A percentile compares a stretch with the other conserved stretches of the same genome.
Conservation (phyloP, 2,888 invertebrate species). For the Acrobasis repandana region DNA sequence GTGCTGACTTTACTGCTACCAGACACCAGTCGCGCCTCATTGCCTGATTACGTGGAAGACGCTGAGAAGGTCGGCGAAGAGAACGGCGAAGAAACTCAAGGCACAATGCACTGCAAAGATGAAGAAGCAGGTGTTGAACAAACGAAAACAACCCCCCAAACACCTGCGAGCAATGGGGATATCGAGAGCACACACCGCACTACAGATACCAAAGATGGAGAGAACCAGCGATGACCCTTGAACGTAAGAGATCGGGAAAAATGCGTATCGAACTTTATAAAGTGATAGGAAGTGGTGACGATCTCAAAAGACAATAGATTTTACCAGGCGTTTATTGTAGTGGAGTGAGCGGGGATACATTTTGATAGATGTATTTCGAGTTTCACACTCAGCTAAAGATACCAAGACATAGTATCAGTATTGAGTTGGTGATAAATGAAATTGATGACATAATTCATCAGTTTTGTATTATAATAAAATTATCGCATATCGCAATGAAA, state of each 20-base stretch:
- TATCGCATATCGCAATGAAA: no score
- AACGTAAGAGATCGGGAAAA: not conserved
- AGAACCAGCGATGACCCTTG: slow-evolving; percentile 2
- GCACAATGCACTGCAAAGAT: slow-evolving; percentile 41
- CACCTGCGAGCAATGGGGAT: not conserved
- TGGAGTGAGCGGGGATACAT: not conserved
- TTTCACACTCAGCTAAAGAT: no score
- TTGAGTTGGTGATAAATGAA: no score
- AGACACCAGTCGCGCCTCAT: slow-evolving; percentile 57
- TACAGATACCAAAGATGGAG: not conserved
- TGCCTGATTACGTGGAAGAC: slow-evolving; percentile 61
- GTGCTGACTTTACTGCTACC: slow-evolving; percentile 61
- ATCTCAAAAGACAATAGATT: not conserved
- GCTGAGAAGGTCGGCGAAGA: slow-evolving; percentile 56
- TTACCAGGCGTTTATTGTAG: not conserved
- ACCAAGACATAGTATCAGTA: no score
- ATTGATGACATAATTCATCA: no score
- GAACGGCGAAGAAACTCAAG: slow-evolving; percentile 18
- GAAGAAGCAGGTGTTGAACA: slow-evolving; percentile 9
- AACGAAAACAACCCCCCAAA: not conserved
- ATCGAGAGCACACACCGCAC: no score
- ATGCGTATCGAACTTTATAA: not conserved
- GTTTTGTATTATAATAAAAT: no score
- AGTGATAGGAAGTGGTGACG: not conserved
- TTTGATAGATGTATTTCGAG: no score